Conservation (phyloP, 2,797 vertebrate species). For the Mastacembelus armatus region DNA sequence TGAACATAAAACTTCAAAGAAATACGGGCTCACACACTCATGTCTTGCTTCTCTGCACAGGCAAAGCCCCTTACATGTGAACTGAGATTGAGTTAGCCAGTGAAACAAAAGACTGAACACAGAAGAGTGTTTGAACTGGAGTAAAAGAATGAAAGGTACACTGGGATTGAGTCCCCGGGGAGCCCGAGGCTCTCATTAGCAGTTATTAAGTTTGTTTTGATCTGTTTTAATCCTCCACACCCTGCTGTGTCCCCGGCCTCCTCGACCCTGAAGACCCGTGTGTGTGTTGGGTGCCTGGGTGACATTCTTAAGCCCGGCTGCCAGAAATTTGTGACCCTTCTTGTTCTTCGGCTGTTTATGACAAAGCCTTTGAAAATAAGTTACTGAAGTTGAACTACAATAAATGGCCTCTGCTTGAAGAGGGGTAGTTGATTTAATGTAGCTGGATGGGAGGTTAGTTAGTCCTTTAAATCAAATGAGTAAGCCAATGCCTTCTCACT, state of each 20-base stretch:
- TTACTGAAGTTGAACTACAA: conserved; percentile 59
- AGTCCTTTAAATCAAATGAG: conserved; percentile 58
- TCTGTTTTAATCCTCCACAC: conserved; percentile 81
- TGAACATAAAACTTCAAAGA: conserved; percentile 32
- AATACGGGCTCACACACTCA: neutral
- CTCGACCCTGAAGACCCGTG: conserved; percentile 47
- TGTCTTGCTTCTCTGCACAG: conserved; percentile 15
- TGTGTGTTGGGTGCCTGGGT: conserved; percentile 33
- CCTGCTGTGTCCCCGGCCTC: conserved; percentile 68
- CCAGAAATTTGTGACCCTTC: conserved; percentile 66
- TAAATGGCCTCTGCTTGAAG: conserved; percentile 65
- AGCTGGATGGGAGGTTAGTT: conserved; percentile 56
- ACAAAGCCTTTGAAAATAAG: conserved; percentile 65
- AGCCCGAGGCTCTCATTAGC: conserved; percentile 80
- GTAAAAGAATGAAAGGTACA: conserved; percentile 55
- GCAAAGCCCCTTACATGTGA: conserved; percentile 37
- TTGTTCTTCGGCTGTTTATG: conserved; percentile 62
- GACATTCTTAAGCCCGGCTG: conserved; percentile 60
- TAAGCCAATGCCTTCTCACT: conserved; percentile 44
- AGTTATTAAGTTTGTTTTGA: conserved; percentile 85
- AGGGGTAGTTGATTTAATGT: conserved; percentile 67
- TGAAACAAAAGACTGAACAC: conserved; percentile 55
- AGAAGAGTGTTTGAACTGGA: conserved; percentile 41
- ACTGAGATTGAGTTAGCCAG: conserved; percentile 40
- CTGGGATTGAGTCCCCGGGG: conserved; percentile 64